These are phyloP conservation scores for Acomys russatus DNA, from an alignment of 2,797 vertebrate genomes.

Conservation along the genomic window DNA sequence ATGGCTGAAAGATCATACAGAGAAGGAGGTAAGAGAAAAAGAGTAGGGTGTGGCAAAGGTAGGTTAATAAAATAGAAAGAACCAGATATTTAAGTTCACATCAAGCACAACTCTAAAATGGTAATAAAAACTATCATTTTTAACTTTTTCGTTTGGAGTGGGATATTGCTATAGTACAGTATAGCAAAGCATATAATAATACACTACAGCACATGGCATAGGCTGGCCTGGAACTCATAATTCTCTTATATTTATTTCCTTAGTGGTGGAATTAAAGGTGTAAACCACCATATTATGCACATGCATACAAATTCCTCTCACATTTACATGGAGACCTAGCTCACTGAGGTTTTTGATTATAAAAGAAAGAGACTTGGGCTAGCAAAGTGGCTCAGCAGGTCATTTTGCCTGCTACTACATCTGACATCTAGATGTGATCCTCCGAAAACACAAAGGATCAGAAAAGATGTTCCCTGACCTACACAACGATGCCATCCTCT, in stretches of 20 bases:
- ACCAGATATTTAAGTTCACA: not conserved
- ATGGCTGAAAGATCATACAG: not conserved
- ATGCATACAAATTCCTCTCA: not conserved
- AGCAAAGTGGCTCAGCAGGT: not conserved
- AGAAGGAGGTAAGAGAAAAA: not conserved
- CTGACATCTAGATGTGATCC: not conserved
- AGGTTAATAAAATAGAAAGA: not conserved
- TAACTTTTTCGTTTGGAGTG: not conserved
- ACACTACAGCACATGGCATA: not conserved
- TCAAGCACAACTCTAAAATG: not conserved
- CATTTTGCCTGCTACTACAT: not conserved
- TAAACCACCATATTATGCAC: not conserved
- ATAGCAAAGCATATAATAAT: not conserved
- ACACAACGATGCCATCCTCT: not conserved
- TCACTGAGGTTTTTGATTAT: not conserved
- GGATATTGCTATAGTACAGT: not conserved
- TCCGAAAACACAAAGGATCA: not conserved
- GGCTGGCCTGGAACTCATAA: not conserved
- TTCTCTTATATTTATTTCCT: not conserved
- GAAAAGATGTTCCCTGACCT: not conserved
- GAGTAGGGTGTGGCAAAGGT: rapidly evolving
- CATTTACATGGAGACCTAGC: not conserved
- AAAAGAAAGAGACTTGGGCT: not conserved
- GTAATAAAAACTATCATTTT: too few species aligned
- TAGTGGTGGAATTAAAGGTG: not conserved